Percentiles rank a stretch among this genome's conserved stretches.
Evolutionary conservation across 2,797 vertebrate species (phyloP).

Genomic region (Halcyon chelicuti): DNA sequence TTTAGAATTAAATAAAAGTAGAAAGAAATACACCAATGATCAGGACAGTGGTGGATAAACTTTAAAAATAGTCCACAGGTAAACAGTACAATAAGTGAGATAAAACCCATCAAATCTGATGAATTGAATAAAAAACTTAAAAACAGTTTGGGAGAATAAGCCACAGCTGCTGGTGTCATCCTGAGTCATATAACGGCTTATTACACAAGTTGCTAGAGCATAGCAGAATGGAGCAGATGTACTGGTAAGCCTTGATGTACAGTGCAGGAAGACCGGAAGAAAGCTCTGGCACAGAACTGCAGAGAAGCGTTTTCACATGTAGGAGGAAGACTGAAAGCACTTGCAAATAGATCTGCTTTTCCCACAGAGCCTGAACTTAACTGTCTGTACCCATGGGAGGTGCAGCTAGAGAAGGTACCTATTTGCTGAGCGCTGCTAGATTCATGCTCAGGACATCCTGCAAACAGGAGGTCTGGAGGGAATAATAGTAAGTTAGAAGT

Average conservation of each 20-base stretch:
- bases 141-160: neutral
- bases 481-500: neutral
- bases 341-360: neutral
- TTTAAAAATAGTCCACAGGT: neutral
- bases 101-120: neutral
- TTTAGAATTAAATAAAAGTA: neutral
- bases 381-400: neutral
- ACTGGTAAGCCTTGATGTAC: neutral
- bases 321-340: neutral
- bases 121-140: neutral
- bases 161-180: slow-evolving; percentile 46
- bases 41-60: neutral
- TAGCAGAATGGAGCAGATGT: slow-evolving; percentile 37
- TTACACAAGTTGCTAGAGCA: slow-evolving; percentile 21
- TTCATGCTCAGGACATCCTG: neutral
- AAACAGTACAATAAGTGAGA: neutral
- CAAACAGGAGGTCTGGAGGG: neutral
- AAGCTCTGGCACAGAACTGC: neutral
- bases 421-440: neutral
- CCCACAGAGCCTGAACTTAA: neutral
- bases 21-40: neutral
- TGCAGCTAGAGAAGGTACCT: neutral
- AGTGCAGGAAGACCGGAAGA: neutral
- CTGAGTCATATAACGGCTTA: slow-evolving; percentile 15
- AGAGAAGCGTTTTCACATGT: neutral